Percentiles rank a stretch among this genome's conserved stretches.
Conservation (phyloP, 2,113 vertebrate species). For the Hippoglossus stenolepis region DNA sequence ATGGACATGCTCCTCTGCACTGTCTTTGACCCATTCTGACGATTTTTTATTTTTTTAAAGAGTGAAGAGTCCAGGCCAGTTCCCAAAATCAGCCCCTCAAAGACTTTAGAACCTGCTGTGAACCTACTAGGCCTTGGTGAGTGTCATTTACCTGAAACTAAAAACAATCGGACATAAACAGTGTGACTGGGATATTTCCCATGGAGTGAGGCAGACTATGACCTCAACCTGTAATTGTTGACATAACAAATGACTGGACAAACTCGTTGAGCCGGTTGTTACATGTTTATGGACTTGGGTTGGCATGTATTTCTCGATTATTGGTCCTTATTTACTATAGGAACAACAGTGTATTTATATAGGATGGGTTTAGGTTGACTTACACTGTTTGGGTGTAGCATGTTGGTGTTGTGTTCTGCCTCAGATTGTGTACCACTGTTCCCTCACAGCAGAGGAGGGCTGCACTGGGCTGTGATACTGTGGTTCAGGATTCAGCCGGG, state of each 20-base stretch:
- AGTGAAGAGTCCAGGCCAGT: constrained; percentile 89
- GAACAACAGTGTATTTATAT: background rate
- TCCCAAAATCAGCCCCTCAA: constrained; percentile 89
- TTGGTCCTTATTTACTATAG: background rate
- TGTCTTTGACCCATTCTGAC: background rate
- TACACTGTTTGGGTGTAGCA: background rate
- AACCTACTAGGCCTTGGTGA: constrained; percentile 96
- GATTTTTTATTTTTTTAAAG: constrained; percentile 74
- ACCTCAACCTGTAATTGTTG: background rate
- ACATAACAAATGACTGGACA: background rate
- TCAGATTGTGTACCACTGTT: background rate
- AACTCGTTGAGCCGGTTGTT: background rate
- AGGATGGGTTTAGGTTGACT: background rate
- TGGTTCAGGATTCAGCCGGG: background rate
- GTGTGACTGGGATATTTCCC: constrained; percentile 1
- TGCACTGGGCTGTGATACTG: background rate
- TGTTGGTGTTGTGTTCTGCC: background rate
- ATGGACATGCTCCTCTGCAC: background rate
- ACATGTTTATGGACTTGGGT: background rate
- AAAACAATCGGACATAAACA: background rate
- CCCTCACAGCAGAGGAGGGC: background rate
- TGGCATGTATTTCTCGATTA: background rate
- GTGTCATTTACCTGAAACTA: constrained; percentile 48
- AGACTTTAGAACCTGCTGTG: constrained; percentile 86
- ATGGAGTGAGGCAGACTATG: background rate